These are phyloP conservation scores for Caradrina kadenii DNA, from an alignment of 2,888 invertebrate genomes.

Conservation along the genomic window DNA sequence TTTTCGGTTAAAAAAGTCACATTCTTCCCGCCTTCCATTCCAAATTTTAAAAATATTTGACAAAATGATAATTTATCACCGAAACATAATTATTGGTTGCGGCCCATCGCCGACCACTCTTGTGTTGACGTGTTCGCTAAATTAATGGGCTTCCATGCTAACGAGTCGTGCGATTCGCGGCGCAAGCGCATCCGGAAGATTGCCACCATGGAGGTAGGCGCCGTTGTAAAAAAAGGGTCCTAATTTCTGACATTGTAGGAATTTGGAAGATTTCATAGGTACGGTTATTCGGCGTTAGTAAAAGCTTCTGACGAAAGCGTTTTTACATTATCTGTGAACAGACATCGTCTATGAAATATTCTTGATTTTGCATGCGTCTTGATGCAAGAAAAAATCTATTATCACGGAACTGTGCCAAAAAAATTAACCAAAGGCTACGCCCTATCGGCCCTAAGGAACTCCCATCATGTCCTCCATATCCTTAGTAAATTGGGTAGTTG, in stretches of 20 bases:
- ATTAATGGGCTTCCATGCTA: conserved; percentile 78
- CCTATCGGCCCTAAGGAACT: not conserved
- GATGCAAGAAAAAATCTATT: not conserved
- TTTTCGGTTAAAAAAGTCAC: not conserved
- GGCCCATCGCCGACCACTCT: conserved; percentile 77
- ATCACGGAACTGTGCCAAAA: not conserved
- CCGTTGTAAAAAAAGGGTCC: conserved; percentile 31
- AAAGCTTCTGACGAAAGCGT: not conserved
- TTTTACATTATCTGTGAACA: not conserved
- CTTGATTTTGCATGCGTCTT: not conserved
- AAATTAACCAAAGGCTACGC: not conserved
- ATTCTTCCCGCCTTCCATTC: not conserved
- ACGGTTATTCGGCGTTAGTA: not conserved
- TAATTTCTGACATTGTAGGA: conserved; percentile 7
- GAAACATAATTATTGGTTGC: conserved; percentile 71
- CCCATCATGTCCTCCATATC: not conserved
- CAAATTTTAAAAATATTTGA: conserved; percentile 39
- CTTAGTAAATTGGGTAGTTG: too few species aligned
- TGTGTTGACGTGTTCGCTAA: conserved; percentile 81
- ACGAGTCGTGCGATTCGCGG: conserved; percentile 80
- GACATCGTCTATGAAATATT: not conserved
- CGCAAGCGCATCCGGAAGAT: conserved; percentile 77
- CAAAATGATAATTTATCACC: conserved; percentile 58
- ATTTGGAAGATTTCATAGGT: not conserved
- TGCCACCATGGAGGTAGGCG: conserved; percentile 59